Conservation (phyloP, 2,888 invertebrate species). For the Rhagonycha lutea region DNA sequence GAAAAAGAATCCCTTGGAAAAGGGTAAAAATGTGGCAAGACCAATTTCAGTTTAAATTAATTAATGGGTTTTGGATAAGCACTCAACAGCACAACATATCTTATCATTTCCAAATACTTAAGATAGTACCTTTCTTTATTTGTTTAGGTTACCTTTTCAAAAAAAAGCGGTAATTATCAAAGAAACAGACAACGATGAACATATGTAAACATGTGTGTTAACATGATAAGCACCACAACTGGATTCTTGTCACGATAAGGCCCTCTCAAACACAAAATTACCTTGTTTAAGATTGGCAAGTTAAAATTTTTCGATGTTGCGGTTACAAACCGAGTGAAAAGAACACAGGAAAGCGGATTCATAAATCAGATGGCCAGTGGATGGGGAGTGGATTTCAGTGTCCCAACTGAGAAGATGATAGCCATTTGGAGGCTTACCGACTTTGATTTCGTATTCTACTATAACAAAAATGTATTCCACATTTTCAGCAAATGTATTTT, state of each 20-base stretch:
- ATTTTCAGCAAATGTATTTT: conserved; percentile 20
- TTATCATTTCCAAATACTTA: not conserved
- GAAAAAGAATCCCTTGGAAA: not conserved
- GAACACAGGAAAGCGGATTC: conserved; percentile 35
- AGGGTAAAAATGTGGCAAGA: not conserved
- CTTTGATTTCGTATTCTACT: conserved; percentile 30
- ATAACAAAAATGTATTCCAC: conserved; percentile 13
- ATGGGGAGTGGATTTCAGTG: conserved; percentile 44
- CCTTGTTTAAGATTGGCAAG: not conserved
- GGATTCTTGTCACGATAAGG: conserved; percentile 6
- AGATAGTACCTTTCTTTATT: conserved; percentile 6
- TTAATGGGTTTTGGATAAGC: not conserved
- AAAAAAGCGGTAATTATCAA: conserved; percentile 19
- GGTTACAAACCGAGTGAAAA: conserved; percentile 23
- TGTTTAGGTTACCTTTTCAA: conserved; percentile 19
- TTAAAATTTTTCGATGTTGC: conserved; percentile 6
- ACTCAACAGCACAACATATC: too few relatives aligned
- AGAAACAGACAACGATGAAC: conserved; percentile 16
- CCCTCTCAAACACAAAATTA: not conserved
- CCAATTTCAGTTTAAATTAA: not conserved
- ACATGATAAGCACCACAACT: conserved; percentile 22
- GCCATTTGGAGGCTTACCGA: conserved; percentile 50
- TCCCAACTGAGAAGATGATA: conserved; percentile 48
- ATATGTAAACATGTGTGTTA: conserved; percentile 27
- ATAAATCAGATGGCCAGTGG: conserved; percentile 47